These are phyloP conservation scores for Diloba caeruleocephala DNA, from an alignment of 2,888 invertebrate genomes.

Conservation along the genomic window DNA sequence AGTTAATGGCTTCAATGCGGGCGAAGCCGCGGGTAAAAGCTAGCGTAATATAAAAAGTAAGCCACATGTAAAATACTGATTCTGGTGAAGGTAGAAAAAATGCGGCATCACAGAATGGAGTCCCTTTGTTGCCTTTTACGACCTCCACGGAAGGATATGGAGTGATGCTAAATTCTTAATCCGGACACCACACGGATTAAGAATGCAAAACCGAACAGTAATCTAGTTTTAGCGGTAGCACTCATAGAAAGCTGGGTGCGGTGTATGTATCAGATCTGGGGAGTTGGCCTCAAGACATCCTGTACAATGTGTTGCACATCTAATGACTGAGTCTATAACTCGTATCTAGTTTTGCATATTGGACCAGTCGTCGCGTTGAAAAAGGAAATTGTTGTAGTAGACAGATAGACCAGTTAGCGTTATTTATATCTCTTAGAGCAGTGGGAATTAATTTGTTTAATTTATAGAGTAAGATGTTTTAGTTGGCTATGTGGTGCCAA, in stretches of 20 bases:
- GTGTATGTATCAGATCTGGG: constrained; percentile 73
- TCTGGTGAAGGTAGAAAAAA: too few relatives aligned
- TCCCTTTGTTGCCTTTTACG: too few relatives aligned
- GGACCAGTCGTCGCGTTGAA: constrained; percentile 53
- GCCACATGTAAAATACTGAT: too few relatives aligned
- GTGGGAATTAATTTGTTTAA: constrained; percentile 47
- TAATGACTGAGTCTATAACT: constrained; percentile 65
- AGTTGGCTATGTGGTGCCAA: too few relatives aligned
- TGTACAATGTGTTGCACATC: constrained; percentile 78
- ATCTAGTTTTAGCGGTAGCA: constrained; percentile 58
- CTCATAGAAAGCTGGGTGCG: constrained; percentile 77
- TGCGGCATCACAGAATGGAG: too few relatives aligned
- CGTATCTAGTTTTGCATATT: constrained; percentile 57
- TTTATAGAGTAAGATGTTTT: constrained; percentile 24
- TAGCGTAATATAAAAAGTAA: too few relatives aligned
- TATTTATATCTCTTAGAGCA: constrained; percentile 48
- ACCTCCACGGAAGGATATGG: too few relatives aligned
- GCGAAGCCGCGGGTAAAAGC: too few relatives aligned
- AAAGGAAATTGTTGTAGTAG: constrained; percentile 51
- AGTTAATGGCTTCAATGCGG: too few relatives aligned
- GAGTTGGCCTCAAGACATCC: constrained; percentile 79
- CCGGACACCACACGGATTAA: too few relatives aligned
- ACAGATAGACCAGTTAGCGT: constrained; percentile 43
- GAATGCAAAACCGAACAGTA: background rate
- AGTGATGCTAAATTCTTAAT: too few relatives aligned